A percentile compares a stretch with the other conserved stretches of the same genome.
Conservation (phyloP, 1,140 invertebrate genomes). For the Achroia grisella region DNA sequence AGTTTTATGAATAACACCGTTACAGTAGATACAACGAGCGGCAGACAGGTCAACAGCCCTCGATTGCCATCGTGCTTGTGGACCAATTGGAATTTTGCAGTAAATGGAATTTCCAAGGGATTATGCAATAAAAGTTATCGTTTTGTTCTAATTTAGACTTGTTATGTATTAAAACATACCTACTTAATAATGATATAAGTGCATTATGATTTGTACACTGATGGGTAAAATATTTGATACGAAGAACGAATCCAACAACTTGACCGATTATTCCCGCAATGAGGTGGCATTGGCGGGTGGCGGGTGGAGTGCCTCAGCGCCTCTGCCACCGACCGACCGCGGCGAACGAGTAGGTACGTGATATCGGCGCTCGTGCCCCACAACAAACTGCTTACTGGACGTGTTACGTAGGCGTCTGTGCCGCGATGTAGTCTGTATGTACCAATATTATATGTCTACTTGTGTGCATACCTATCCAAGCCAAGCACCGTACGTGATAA, state of each 20-base stretch:
- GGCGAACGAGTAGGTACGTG: constrained; percentile 59
- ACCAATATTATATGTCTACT: constrained; percentile 52
- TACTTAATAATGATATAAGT: background rate
- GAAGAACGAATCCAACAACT: constrained; percentile 18
- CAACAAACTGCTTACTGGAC: constrained; percentile 73
- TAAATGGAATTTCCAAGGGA: constrained; percentile 12
- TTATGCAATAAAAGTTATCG: background rate
- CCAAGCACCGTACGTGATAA: constrained; percentile 36
- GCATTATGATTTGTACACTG: constrained; percentile 13
- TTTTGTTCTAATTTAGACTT: background rate
- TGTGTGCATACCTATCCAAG: constrained; percentile 30
- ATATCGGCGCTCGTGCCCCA: constrained; percentile 70
- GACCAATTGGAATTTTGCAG: constrained; percentile 34
- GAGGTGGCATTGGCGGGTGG: constrained; percentile 60
- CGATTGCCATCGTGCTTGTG: constrained; percentile 42
- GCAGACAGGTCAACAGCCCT: constrained; percentile 60
- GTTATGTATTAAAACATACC: background rate
- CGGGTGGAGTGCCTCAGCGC: constrained; percentile 45
- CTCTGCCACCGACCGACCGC: constrained; percentile 42
- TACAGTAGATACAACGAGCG: constrained; percentile 14
- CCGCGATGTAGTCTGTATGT: constrained; percentile 55
- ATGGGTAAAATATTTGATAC: constrained; percentile 6
- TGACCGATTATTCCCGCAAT: constrained; percentile 66
- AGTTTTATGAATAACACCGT: constrained; percentile 8
- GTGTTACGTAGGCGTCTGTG: constrained; percentile 69